Percentiles rank a stretch among this genome's conserved stretches.
phyloP scores from a whole-genome alignment of 2,888 invertebrate genomes.

The Trimorus sp. region DNA sequence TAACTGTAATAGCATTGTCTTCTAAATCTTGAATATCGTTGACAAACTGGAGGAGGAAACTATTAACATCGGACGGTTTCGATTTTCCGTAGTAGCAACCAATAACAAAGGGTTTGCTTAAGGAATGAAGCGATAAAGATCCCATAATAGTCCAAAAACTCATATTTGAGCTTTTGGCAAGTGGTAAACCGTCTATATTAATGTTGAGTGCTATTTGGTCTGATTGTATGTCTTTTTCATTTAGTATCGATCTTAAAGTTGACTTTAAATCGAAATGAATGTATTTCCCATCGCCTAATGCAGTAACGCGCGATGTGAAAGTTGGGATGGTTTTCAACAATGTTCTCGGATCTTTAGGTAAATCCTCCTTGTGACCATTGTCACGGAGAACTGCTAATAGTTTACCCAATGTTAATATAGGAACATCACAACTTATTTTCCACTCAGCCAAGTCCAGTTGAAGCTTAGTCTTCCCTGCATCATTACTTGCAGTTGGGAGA shows the following conservation, averaged over 20 bases:
- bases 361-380: conserved; percentile 30
- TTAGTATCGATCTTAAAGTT: background rate
- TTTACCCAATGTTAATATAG: conserved; percentile 2
- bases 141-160: conserved; percentile 26
- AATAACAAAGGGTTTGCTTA: conserved; percentile 25
- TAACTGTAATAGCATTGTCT: background rate
- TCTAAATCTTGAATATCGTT: conserved; percentile 22
- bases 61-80: conserved; percentile 22
- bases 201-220: conserved; percentile 11
- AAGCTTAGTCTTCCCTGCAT: background rate
- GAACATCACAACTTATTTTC: conserved; percentile 10
- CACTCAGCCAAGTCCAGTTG: background rate
- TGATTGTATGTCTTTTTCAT: background rate
- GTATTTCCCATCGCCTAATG: conserved; percentile 26
- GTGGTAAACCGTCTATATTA: conserved; percentile 26
- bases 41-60: conserved; percentile 14
- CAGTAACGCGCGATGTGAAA: conserved; percentile 3
- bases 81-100: conserved; percentile 35
- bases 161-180: conserved; percentile 16
- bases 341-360: conserved; percentile 30
- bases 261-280: conserved; percentile 11
- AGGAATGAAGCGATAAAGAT: background rate
- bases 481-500: background rate
- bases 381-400: conserved; percentile 13
- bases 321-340: conserved; percentile 7